Evolutionary conservation across 2,888 invertebrate species (phyloP), one percentile per base, ranked within the genome.

Genomic region (Latrodectus hesperus): DNA sequence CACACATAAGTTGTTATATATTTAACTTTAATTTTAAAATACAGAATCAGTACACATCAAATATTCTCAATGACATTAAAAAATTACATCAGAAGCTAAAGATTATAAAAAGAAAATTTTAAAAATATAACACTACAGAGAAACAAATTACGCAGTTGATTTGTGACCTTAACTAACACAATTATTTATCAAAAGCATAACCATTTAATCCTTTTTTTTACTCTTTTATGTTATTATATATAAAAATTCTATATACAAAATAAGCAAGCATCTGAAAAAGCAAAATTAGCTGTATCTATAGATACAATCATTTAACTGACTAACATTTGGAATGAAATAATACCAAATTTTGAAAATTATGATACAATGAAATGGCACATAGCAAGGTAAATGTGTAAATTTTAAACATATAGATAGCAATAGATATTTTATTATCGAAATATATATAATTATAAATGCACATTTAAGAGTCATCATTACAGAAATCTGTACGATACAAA

Each of bases 31-130:
- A 81, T 81, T 87, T 87, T 81, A 81, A 87, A 87, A 87, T 87
- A 87, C 85, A 87, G 73, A 82, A 86, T 76, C 72, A 65, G 74
- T 86, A 81, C 81, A 86, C 86, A 87, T 79, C 74, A 55, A 85
- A 77, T 87, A 81, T 81, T 72, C 52, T 81, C 73, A 87, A 55
- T 81, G 68, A 87, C 81, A 87, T 77, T 87, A 81, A 87, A 84
- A 87, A 87, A 86, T 81, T 76, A 86, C 86, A 87, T 87, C 81
- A 73, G 86, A 87, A 87, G 86, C 85, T 70, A 81, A 87, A 86
- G 65, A 72, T 72, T 72, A 81, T 84, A 14, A 55, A 55, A 79
- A 85, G 79, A 85, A 85, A 85, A 51, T 79, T 55, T 79, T 65
- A 79, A 84, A 85, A 70, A 79, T 84, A 84, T 84, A 51, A 76